Percentiles rank a stretch among this genome's conserved stretches.
Conservation (phyloP, 2,888 invertebrate species). For the Aspidiotus rigidus region DNA sequence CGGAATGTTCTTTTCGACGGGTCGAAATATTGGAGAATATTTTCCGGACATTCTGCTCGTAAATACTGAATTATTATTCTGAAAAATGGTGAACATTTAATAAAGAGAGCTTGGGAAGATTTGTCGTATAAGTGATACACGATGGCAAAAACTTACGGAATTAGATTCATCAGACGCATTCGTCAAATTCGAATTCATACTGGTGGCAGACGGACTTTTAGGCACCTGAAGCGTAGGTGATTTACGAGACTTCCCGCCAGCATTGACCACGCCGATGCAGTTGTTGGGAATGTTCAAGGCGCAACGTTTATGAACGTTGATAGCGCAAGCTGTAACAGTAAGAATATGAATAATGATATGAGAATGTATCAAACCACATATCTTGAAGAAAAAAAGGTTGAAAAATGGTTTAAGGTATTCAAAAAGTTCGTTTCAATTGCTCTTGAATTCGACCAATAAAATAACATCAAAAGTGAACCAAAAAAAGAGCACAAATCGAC, state of each 20-base stretch:
- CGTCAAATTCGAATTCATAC: slow-evolving; percentile 57
- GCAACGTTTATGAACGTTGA: slow-evolving; percentile 97
- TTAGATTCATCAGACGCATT: slow-evolving; percentile 49
- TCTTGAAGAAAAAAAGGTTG: no score
- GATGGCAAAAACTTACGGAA: slow-evolving; percentile 10
- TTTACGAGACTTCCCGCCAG: slow-evolving; percentile 41
- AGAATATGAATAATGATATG: no score
- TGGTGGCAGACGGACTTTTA: slow-evolving; percentile 65
- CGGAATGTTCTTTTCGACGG: slow-evolving; percentile 49
- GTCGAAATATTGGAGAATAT: slow-evolving; percentile 12
- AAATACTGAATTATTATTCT: slow-evolving; percentile 17
- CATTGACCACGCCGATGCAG: slow-evolving; percentile 56
- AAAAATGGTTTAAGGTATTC: no score
- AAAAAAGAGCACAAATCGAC: no score
- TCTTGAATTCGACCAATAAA: no score
- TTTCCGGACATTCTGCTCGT: slow-evolving; percentile 16
- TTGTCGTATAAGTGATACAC: no score
- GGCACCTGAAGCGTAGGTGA: slow-evolving; percentile 48
- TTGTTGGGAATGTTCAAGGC: slow-evolving; percentile 96
- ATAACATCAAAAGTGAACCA: no score
- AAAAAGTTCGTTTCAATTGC: no score
- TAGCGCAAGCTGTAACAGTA: slow-evolving; percentile 69
- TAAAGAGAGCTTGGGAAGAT: no score
- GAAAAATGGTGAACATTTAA: not conserved
- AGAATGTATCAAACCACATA: no score